Percentiles rank a stretch among this genome's conserved stretches.
These are phyloP conservation scores for Oscheius sp. DNA, from an alignment of 2,888 invertebrate species.

Conservation along the genomic window DNA sequence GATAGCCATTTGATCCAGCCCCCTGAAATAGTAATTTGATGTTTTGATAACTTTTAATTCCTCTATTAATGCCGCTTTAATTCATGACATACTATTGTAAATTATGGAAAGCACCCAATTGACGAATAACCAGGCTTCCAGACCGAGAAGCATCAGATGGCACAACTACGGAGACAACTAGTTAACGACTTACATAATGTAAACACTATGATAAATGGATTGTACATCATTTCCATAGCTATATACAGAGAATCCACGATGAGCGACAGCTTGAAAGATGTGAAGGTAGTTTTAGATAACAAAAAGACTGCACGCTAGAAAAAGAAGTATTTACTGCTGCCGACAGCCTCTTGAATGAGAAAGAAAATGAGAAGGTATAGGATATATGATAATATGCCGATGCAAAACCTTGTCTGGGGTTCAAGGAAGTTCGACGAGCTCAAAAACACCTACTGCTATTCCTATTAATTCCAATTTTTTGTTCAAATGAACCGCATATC, in stretches of 20 bases:
- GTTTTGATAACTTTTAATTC: too few species aligned
- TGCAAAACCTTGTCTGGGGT: too few species aligned
- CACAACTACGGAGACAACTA: not conserved
- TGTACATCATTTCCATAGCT: conserved; percentile 36
- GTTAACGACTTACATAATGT: conserved; percentile 33
- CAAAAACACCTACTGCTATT: too few species aligned
- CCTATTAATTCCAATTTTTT: too few species aligned
- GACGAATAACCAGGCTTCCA: not conserved
- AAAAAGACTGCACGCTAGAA: too few species aligned
- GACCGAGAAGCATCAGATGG: not conserved
- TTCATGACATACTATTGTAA: not conserved
- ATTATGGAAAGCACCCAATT: not conserved
- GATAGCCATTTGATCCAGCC: conserved; percentile 57
- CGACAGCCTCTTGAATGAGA: not conserved
- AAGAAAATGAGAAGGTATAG: too few species aligned
- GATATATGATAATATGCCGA: too few species aligned
- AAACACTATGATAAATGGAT: conserved; percentile 35
- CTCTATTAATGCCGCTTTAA: too few species aligned
- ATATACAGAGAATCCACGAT: conserved; percentile 32
- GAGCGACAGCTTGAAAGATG: conserved; percentile 24
- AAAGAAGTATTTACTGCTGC: not conserved
- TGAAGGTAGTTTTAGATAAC: not conserved
- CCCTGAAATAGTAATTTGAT: conserved; percentile 41
- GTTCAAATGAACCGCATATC: too few species aligned
- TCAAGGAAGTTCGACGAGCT: too few species aligned